A percentile compares a stretch with the other conserved stretches of the same genome.
These are phyloP conservation scores for Drosophila anceps DNA, from an alignment of 2,888 invertebrate species.

Conservation along the genomic window DNA sequence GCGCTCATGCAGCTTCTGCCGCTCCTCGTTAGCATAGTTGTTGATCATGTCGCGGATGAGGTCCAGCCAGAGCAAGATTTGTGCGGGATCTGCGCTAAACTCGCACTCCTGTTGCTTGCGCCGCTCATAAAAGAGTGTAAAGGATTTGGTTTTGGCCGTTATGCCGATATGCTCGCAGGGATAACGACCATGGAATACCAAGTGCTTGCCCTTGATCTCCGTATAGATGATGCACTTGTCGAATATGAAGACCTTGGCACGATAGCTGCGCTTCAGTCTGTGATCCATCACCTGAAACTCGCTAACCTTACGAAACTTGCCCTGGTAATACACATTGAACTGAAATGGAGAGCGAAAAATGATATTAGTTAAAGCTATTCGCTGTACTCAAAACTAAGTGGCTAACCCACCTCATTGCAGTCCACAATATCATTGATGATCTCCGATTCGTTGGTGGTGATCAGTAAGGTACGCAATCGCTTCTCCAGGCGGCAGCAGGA, in stretches of 20 bases:
- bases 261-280: slow-evolving; percentile 80
- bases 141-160: slow-evolving; percentile 78
- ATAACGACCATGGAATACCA: slow-evolving; percentile 84
- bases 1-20: slow-evolving; percentile 80
- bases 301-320: slow-evolving; percentile 84
- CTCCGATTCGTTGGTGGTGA: slow-evolving; percentile 84
- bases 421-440: slow-evolving; percentile 84
- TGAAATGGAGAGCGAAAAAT: slow-evolving; percentile 33
- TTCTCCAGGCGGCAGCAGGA: slow-evolving; percentile 85
- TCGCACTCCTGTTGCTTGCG: slow-evolving; percentile 85
- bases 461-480: slow-evolving; percentile 82
- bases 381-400: no score
- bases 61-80: slow-evolving; percentile 82
- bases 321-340: slow-evolving; percentile 85
- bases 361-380: no score
- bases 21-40: slow-evolving; percentile 82
- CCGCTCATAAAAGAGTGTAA: slow-evolving; percentile 83
- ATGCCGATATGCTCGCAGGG: slow-evolving; percentile 84
- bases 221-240: slow-evolving; percentile 85
- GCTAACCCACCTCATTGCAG: slow-evolving; percentile 78
- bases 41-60: slow-evolving; percentile 83
- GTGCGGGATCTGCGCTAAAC: slow-evolving; percentile 77
- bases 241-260: slow-evolving; percentile 84
- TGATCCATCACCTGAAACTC: slow-evolving; percentile 83
- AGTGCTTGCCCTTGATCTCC: slow-evolving; percentile 83